Base-by-base conservation (phyloP, 2,888 invertebrate species). In the Lepidocyrtinus sp. region DNA sequence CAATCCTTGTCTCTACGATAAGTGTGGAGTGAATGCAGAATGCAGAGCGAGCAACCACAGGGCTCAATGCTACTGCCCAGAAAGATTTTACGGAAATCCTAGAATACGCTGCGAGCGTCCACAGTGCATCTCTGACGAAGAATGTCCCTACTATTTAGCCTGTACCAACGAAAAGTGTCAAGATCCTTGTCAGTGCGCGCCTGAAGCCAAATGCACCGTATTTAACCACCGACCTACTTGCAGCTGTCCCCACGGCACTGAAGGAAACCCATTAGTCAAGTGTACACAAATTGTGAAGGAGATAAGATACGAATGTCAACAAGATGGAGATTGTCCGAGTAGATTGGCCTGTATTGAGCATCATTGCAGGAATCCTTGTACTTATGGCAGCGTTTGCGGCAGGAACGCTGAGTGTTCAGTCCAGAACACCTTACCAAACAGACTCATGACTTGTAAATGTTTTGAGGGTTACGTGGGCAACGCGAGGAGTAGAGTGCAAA, bases 381-480 rank as follows among this genome's bases (percentile, higher is more conserved):
- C 91, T 1, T 81, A 85, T 67, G 84, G 84, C 21, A 74, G 85
- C 65, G 84, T 84, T 12, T 85, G 83, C 75, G 81, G 64, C 17
- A 88, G 90, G 46, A 93, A 94, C 88, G 95, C 96, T 0, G 91
- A 93, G 85, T 97, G 97, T 88, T 92, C 93, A 7, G 96, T 96
- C 9, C 93, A 95, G 24, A 94, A 96, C 87, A 95, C 95, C 0
- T 89, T 96, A 83, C 96, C 96, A 3, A 91, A 95, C 89, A 92
- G 96, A 86, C 95, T 96, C 5, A 94, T 96, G 92, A 93, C 95
- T 79, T 96, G 96, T 88, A 93, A 94, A 87, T 97, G 96, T 88
- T 91, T 94, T 82, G 92, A 92, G 80, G 95, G 95, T 82, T 94
- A 92, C 87, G 91, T 93, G 85, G 96, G 96, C 85, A 95, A 96